Base-by-base conservation (phyloP, 1,140 invertebrate species). In the Tetramorium simillimum region DNA sequence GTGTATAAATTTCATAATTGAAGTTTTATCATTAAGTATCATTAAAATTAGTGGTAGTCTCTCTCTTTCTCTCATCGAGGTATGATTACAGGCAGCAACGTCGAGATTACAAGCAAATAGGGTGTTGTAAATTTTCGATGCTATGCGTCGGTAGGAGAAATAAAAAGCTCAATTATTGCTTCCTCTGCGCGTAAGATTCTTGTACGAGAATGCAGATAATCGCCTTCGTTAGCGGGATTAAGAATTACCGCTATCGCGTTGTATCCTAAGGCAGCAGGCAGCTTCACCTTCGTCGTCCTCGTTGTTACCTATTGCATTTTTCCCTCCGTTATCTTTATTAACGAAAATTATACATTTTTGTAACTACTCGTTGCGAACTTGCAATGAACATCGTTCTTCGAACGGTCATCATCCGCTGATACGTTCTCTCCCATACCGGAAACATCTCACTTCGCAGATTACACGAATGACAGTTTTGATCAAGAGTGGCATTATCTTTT, bases 81-180 rank as follows among this genome's bases (percentile, higher is more conserved):
- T 33, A 33, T 89, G 89, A 90, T 89, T 89, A 82, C 24, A 63
- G 76, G 14, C 62, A 51, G 62, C 49, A 49, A 9, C 56, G 12
- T 89, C 56, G 87, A 73, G 63, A 87, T 65, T 76, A 67, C 67
- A 72, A 80, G 78, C 78, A 87, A 80, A 75, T 46, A 65, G 56
- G 40, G 51, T 65, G 53, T 53, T 84, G 77, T 87, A 89, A 86
- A 89, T 89, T 90, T 89, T 86, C 87, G 65, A 82, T 37, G 69
- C 58, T 53, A 56, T 14, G 60, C 76, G 53, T 37, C 21, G 43
- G 21, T 9, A n/a, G 40, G 28, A 24, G n/a, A n/a, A 5, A 1
- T 28, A 49, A 51, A 10, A 43, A 3, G 53, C 80, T 88, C 82
- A 75, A 88, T 89, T 89, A 88, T 86, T 70, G 40, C 33, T 67